Evolutionary conservation across 1,140 invertebrate genomes (phyloP), one percentile per base, ranked within the genome.

Genomic region (Geopemphigus sp.): DNA sequence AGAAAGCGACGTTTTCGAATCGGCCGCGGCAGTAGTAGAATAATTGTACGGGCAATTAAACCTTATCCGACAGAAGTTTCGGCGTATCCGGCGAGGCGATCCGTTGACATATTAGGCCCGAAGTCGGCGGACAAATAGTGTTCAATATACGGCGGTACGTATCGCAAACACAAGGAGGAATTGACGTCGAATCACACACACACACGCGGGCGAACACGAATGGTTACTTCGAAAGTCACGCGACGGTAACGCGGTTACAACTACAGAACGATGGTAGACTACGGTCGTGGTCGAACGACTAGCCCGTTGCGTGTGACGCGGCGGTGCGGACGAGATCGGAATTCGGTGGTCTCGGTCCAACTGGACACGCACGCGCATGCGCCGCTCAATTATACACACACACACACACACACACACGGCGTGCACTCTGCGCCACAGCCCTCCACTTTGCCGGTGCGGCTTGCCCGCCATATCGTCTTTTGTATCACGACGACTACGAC

Each of bases 311-410:
- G 66, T 68, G 45, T 68, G 66, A 50, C 15, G 66, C 66, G 66
- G 45, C 14, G 61, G 15, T 63, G 32, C 39, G 47, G 47, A 54
- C 68, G 50, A 72, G 68, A 72, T 72, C 19, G 68, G 68, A 72
- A 72, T 72, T 72, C n/a, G 17, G 68, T 29, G 47, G 68, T 72
- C 68, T 54, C 68, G 47, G 66, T 47, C 66, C 39, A n/a, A 15
- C 45, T n/a, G 39, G 32, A 39, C 66, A 50, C 66, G 66, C 66
- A 50, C 66, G 66, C 66, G 50, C 47, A 54, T 24, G 68, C 68
- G n/a, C 47, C 24, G 50, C 10, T 39, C 32, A 39, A 3, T n/a
- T n/a, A n/a, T n/a, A n/a, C 3, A 39, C 32, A 8, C 32, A 39
- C 32, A 39, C 32, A 39, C 32, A n/a, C 3, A 39, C 32, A 8